These are phyloP conservation scores for Pelusios castaneus DNA, from an alignment of 2,113 vertebrate species.

Conservation along the genomic window DNA sequence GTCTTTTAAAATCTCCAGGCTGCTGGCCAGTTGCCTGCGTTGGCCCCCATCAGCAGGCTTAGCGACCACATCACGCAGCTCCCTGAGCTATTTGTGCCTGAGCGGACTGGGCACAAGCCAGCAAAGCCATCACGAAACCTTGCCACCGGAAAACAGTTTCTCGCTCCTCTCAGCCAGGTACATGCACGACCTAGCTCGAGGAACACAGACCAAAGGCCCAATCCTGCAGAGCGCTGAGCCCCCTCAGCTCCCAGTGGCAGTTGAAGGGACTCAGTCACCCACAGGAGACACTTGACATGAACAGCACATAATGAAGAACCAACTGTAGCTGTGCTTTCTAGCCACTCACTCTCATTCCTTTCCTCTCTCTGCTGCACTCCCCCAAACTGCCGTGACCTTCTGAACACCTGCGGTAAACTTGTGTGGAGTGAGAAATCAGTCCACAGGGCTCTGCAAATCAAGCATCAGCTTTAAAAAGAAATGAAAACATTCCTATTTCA, in stretches of 20 bases:
- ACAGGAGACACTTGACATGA: fast-evolving
- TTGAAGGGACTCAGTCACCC: too few species aligned
- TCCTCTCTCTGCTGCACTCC: neutral
- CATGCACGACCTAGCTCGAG: neutral
- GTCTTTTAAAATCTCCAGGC: too few species aligned
- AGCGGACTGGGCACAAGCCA: neutral
- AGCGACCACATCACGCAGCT: neutral
- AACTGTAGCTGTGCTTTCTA: neutral
- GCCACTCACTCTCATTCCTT: neutral
- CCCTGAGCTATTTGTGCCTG: neutral
- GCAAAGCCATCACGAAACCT: neutral
- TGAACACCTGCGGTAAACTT: neutral
- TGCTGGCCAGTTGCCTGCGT: too few species aligned
- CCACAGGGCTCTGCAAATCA: neutral
- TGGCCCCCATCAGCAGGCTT: too few species aligned
- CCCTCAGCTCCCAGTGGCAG: neutral
- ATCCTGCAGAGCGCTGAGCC: neutral
- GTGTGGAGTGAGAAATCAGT: neutral
- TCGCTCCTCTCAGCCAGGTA: neutral
- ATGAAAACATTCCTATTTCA: neutral
- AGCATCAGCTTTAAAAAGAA: neutral
- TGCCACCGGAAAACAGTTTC: neutral
- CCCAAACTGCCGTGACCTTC: neutral
- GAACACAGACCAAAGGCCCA: neutral
- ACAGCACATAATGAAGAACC: neutral